Evolutionary conservation across 2,113 vertebrate species (phyloP).

Genomic region (Engraulis encrasicolus): DNA sequence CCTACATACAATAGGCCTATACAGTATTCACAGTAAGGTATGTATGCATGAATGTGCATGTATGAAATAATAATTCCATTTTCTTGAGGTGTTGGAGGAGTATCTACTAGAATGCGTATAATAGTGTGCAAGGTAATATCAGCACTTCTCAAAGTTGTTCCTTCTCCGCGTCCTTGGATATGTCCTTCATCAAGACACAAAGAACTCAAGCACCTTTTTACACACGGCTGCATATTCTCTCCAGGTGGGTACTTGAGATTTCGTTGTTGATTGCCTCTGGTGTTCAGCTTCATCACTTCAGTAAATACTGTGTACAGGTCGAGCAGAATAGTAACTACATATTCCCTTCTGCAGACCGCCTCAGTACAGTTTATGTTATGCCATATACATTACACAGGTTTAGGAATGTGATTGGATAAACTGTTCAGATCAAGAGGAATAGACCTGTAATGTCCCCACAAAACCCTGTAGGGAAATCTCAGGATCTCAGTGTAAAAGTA

Average conservation of each 20-base stretch:
- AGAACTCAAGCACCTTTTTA: conserved; percentile 69
- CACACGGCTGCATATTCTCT: conserved; percentile 68
- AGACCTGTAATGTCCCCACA: conserved; percentile 21
- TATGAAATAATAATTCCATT: too few relatives aligned
- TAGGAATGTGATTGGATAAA: conserved; percentile 44
- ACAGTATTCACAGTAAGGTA: too few relatives aligned
- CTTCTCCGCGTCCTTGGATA: conserved; percentile 47
- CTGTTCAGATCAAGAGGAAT: conserved; percentile 26
- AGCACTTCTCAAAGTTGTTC: background rate
- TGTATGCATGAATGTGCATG: too few relatives aligned
- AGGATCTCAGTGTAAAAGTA: conserved; percentile 10
- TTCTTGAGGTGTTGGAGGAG: too few relatives aligned
- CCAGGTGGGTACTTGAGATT: conserved; percentile 61
- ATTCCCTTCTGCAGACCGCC: conserved; percentile 45
- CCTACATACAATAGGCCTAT: too few relatives aligned
- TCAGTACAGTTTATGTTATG: conserved; percentile 71
- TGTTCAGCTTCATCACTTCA: conserved; percentile 68
- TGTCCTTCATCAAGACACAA: conserved; percentile 63
- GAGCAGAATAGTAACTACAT: conserved; percentile 66
- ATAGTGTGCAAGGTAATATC: background rate
- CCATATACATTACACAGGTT: conserved; percentile 60
- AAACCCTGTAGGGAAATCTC: background rate
- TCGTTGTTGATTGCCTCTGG: conserved; percentile 73
- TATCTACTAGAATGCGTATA: background rate
- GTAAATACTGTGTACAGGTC: conserved; percentile 64